A percentile compares a stretch with the other conserved stretches of the same genome.
Conservation (phyloP, 1,140 invertebrate species). For the Temnothorax longispinosus region DNA sequence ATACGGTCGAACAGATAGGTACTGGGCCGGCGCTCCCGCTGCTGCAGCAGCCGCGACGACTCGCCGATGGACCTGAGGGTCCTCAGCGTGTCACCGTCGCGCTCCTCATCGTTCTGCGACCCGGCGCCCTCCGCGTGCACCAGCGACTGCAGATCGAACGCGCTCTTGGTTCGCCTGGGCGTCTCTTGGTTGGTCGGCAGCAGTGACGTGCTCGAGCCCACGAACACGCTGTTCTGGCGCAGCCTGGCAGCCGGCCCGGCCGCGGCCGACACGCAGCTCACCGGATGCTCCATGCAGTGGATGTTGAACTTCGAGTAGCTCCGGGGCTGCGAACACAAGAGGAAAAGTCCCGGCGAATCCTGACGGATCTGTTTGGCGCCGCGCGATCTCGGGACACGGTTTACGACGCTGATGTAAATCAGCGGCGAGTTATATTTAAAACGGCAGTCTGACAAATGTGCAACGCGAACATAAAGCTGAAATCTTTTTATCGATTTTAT, state of each 20-base stretch:
- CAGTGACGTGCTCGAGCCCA: slow-evolving; percentile 89
- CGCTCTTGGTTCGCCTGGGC: slow-evolving; percentile 92
- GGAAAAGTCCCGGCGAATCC: neutral
- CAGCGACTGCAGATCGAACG: slow-evolving; percentile 92
- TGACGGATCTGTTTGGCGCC: neutral
- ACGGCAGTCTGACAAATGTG: neutral
- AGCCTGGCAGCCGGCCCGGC: slow-evolving; percentile 69
- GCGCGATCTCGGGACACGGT: neutral
- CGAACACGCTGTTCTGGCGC: slow-evolving; percentile 94
- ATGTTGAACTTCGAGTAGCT: slow-evolving; percentile 90
- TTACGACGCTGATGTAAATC: neutral
- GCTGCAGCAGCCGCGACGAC: slow-evolving; percentile 49
- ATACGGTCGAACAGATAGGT: slow-evolving; percentile 70
- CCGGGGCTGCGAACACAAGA: slow-evolving; percentile 87
- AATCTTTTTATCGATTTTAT: neutral
- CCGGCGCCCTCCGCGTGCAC: slow-evolving; percentile 79
- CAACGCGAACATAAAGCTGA: neutral
- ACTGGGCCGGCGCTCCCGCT: slow-evolving; percentile 68
- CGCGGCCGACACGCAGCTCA: neutral
- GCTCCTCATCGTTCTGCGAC: slow-evolving; percentile 56
- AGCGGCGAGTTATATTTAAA: neutral
- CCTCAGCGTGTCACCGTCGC: slow-evolving; percentile 63
- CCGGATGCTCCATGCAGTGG: slow-evolving; percentile 87
- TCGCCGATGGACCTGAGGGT: slow-evolving; percentile 47
- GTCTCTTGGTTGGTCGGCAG: slow-evolving; percentile 84